Base-by-base conservation (phyloP, 2,888 invertebrate genomes). In the Ectemnius continuus region DNA sequence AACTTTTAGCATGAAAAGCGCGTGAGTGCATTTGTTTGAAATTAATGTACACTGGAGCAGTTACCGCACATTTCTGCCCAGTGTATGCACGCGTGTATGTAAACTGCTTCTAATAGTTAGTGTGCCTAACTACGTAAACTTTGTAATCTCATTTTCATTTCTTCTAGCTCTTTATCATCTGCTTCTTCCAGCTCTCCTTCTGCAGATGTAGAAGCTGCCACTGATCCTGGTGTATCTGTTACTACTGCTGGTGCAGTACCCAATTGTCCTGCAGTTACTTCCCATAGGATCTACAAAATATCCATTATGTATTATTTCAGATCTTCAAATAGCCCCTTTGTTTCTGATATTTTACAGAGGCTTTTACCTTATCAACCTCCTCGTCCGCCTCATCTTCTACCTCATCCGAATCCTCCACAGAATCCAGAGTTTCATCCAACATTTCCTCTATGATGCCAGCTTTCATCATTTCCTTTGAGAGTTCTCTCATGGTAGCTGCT, bases 381-480 rank as follows among this genome's bases (percentile, higher is more conserved):
- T 94, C 94, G 91, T 98, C 97, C 4, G 98, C 99, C 84, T 97
- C 97, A 85, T 99, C 98, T 87, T 99, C 99, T 93, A 99, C 94
- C 88, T 98, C 98, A 85, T 98, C 98, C 5, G 96, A 95, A 89
- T 97, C 97, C 85, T 98, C 98, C 78, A 98, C 94, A 4, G 94
- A 93, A 76, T 98, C 98, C 95, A 99, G 96, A 45, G 98, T 98
- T 89, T 99, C 99, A 81, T 99, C 99, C 57, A 99, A 92, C 99
- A 99, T 98, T 92, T 99, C 99, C 90, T 99, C 99, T 67, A 99
- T 97, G 74, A 99, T 99, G 18, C 99, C 99, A 0, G 98, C 98
- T 91, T 95, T 96, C 97, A 98, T 99, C 99, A 99, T 99, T 93
- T 99, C 99, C 88, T 97, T 98, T 1, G 99, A 98, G 92, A 99